Percentiles rank a stretch among this genome's conserved stretches.
Evolutionary conservation across 2,888 invertebrate genomes (phyloP).

Genomic region (Eristalis pertinax): DNA sequence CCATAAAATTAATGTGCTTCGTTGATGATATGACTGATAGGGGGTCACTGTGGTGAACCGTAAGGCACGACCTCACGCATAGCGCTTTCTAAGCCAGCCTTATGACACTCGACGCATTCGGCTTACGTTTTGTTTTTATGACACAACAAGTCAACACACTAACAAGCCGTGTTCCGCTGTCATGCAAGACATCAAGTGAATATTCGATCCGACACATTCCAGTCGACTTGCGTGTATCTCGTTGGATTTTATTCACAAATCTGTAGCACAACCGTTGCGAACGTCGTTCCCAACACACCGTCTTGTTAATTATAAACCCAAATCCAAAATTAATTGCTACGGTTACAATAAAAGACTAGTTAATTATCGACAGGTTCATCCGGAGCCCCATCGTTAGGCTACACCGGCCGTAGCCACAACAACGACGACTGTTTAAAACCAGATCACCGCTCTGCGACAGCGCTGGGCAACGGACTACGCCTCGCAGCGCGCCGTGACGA

Average conservation of each 20-base stretch:
- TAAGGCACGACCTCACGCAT: background rate
- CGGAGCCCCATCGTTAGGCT: background rate
- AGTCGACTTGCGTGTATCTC: background rate
- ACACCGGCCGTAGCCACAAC: background rate
- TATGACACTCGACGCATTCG: background rate
- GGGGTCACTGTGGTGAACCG: background rate
- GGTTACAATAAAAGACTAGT: constrained; percentile 26
- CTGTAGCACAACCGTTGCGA: constrained; percentile 1
- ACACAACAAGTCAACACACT: background rate
- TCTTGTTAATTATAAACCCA: constrained; percentile 31
- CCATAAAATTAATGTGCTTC: background rate
- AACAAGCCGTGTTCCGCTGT: background rate
- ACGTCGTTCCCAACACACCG: background rate
- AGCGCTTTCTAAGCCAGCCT: background rate
- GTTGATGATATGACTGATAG: background rate
- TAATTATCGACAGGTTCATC: constrained; percentile 40
- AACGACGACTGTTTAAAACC: background rate
- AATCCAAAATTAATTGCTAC: constrained; percentile 36
- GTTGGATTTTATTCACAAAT: background rate
- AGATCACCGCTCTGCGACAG: background rate
- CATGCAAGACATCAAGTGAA: background rate
- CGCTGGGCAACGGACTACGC: background rate
- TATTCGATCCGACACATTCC: background rate
- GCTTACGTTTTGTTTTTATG: background rate
- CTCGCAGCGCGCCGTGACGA: background rate